Base-by-base conservation (phyloP, 2,888 invertebrate species). In the Petrophora chlorosata region DNA sequence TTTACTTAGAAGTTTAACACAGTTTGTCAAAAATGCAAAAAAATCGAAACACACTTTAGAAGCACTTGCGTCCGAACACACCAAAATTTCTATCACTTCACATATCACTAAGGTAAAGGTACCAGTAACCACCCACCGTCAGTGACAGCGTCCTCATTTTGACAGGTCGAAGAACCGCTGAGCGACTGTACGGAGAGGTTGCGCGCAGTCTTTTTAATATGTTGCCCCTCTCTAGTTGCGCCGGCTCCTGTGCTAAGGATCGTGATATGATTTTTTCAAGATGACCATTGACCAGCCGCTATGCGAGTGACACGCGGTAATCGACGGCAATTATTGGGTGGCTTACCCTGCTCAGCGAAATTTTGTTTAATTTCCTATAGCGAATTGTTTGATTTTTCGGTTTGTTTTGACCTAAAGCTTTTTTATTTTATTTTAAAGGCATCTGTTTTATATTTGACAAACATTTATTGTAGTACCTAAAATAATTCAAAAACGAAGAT, bases 81-180 rank as follows among this genome's bases (percentile, higher is more conserved):
- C 13, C n/a, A n/a, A 33, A 13, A 13, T 34, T 34, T 38, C 12
- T 47, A 53, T 45, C 63, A 63, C 70, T 67, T 46, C 67, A 66
- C 67, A 65, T 53, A 39, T 10, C 38, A 46, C 68, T 57, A 56
- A 0, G 61, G 63, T 63, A 59, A 65, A 61, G 30, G 9, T 23
- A 23, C 1, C 7, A 19, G 19, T 19, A 25, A 3, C 50, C 70
- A 86, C 86, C 82, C 82, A 86, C 86, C 86, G 81, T 82, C 30
- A 79, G 64, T 61, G 81, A 73, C 74, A 84, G 80, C 79, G 82
- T 78, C 77, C 85, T 82, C 86, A 86, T 86, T 69, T 77, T 78
- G 77, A 61, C 60, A 68, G 56, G 59, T 63, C 72, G 79, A 73
- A 75, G 70, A 63, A 70, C 76, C 71, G 71, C 59, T 74, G 76